Conservation (phyloP, 2,797 vertebrate genomes). For the Danio jaintianensis region DNA sequence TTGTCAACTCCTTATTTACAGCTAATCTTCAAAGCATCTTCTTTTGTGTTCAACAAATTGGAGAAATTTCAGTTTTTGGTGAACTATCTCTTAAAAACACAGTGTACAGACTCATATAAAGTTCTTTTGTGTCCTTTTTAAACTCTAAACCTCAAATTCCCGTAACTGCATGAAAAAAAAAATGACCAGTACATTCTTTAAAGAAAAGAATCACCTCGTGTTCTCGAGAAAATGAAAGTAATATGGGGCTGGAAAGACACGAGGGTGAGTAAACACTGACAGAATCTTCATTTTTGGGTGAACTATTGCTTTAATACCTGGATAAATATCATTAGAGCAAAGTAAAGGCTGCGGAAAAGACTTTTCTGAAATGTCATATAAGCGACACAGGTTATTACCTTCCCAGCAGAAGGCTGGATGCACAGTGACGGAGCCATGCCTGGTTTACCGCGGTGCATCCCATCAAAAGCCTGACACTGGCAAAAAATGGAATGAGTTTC, state of each 20-base stretch:
- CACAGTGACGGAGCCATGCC: slow-evolving; percentile 21
- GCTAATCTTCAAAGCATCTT: too few species aligned
- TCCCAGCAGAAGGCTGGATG: slow-evolving; percentile 26
- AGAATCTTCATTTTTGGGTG: slow-evolving; percentile 5
- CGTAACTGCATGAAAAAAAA: neutral
- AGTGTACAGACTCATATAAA: neutral
- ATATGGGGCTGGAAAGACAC: neutral
- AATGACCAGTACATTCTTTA: neutral
- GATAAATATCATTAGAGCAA: slow-evolving; percentile 27
- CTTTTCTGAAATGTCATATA: slow-evolving; percentile 26
- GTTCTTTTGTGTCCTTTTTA: neutral
- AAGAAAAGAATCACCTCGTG: neutral
- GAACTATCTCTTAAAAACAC: neutral
- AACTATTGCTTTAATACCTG: slow-evolving; percentile 33
- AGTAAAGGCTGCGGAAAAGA: slow-evolving; percentile 25
- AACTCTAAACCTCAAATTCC: neutral
- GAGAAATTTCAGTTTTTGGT: too few species aligned
- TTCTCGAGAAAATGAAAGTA: neutral
- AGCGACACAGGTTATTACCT: slow-evolving; percentile 30
- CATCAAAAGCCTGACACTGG: slow-evolving; percentile 21
- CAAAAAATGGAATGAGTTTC: slow-evolving; percentile 42
- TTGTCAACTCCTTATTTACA: too few species aligned
- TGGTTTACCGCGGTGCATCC: slow-evolving; percentile 31
- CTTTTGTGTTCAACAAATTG: too few species aligned
- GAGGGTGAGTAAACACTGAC: slow-evolving; percentile 1